phyloP scores from a whole-genome alignment of 1,140 invertebrate species.

The Saxidomus purpurata region DNA sequence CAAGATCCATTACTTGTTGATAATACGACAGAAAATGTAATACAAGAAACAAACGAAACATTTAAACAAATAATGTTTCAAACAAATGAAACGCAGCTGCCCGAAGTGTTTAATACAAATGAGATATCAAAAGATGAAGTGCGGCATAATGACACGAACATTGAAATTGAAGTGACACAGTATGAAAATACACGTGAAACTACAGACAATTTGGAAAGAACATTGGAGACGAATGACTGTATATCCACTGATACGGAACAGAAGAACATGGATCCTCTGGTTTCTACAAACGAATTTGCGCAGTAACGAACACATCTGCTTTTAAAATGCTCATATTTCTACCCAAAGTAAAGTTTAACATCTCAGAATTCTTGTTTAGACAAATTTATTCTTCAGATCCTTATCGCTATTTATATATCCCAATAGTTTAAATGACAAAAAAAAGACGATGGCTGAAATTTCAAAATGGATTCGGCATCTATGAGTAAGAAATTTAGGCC shows the following conservation, averaged over 20 bases:
- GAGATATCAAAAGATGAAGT: background rate
- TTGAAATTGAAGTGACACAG: background rate
- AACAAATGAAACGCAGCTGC: background rate
- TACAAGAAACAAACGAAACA: background rate
- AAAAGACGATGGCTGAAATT: no score
- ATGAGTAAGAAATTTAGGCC: no score
- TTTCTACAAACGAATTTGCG: no score
- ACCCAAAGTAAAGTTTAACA: no score
- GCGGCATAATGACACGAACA: background rate
- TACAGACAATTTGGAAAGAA: background rate
- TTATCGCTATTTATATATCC: no score
- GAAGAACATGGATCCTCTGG: background rate
- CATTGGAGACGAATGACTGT: background rate
- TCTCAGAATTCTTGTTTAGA: no score
- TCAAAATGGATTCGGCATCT: no score
- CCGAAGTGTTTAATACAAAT: background rate
- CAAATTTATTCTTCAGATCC: no score
- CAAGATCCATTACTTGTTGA: background rate
- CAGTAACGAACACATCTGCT: no score
- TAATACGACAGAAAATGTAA: background rate
- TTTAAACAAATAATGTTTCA: conserved; percentile 20
- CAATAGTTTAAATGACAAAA: no score
- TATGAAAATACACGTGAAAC: background rate
- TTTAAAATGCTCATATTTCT: no score
- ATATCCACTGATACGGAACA: background rate